These are phyloP conservation scores for Malurus alboscapulatus DNA, from an alignment of 2,113 vertebrate species.

Conservation along the genomic window DNA sequence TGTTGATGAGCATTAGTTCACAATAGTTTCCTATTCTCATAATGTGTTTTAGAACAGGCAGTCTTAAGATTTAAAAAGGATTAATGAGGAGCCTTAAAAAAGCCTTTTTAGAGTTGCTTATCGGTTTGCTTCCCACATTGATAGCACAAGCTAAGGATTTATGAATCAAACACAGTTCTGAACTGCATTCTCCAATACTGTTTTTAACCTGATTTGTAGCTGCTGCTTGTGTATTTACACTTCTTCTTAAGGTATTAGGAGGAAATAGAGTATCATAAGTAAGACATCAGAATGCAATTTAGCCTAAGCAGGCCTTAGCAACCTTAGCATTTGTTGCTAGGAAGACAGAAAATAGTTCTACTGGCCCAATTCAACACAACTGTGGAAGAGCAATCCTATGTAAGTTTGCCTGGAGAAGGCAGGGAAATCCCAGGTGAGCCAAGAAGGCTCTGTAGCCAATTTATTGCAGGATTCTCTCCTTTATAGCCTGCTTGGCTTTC, in stretches of 20 bases:
- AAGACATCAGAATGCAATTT: background rate
- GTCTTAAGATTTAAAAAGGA: background rate
- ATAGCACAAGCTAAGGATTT: background rate
- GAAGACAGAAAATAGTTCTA: background rate
- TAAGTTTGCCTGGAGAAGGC: background rate
- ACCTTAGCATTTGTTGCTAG: background rate
- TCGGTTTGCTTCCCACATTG: background rate
- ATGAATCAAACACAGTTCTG: background rate
- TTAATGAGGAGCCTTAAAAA: background rate
- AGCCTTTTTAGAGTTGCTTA: background rate
- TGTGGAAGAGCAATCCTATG: background rate
- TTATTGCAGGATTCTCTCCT: background rate
- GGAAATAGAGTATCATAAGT: background rate
- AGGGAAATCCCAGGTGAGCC: background rate
- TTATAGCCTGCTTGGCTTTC: background rate
- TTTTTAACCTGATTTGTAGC: background rate
- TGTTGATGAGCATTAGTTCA: background rate
- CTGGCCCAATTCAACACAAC: background rate
- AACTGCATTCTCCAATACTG: background rate
- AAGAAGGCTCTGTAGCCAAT: background rate
- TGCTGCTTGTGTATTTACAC: background rate
- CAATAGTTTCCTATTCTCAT: background rate
- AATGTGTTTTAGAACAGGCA: background rate
- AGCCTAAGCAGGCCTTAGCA: background rate
- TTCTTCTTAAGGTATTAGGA: background rate